phyloP scores from a whole-genome alignment of 2,113 vertebrate genomes.

The Semnornis frantzii region DNA sequence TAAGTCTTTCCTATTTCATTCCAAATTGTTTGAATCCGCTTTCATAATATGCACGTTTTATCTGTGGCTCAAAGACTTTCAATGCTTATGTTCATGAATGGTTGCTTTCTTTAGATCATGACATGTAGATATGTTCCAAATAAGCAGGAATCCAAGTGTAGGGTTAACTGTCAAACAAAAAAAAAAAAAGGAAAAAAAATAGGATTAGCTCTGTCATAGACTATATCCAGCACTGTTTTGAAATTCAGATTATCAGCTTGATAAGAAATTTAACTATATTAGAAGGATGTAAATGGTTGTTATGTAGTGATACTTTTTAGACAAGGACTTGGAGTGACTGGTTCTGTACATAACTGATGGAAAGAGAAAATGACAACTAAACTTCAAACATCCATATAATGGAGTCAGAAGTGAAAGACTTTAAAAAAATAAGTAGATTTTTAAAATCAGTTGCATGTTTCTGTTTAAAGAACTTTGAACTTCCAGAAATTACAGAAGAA shows the following conservation, averaged over 20 bases:
- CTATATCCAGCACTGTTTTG: neutral
- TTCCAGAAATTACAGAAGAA: neutral
- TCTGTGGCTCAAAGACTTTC: neutral
- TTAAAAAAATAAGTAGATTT: neutral
- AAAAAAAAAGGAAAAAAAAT: neutral
- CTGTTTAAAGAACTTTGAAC: neutral
- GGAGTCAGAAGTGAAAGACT: neutral
- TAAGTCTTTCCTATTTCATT: neutral
- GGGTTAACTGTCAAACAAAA: neutral
- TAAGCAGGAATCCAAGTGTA: neutral
- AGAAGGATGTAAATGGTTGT: neutral
- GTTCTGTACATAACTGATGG: neutral
- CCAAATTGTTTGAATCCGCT: neutral
- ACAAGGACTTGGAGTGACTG: neutral
- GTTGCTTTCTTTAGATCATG: neutral
- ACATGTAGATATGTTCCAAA: neutral
- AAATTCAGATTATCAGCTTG: neutral
- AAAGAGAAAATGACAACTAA: neutral
- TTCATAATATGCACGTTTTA: neutral
- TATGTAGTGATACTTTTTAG: neutral
- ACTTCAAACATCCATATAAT: neutral
- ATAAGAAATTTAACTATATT: neutral
- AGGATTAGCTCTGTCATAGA: neutral
- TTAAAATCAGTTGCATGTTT: rapidly evolving
- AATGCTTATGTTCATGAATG: neutral